A percentile compares a stretch with the other conserved stretches of the same genome.
These are phyloP conservation scores for Neosalanx taihuensis DNA, from an alignment of 2,797 vertebrate genomes.

Conservation along the genomic window DNA sequence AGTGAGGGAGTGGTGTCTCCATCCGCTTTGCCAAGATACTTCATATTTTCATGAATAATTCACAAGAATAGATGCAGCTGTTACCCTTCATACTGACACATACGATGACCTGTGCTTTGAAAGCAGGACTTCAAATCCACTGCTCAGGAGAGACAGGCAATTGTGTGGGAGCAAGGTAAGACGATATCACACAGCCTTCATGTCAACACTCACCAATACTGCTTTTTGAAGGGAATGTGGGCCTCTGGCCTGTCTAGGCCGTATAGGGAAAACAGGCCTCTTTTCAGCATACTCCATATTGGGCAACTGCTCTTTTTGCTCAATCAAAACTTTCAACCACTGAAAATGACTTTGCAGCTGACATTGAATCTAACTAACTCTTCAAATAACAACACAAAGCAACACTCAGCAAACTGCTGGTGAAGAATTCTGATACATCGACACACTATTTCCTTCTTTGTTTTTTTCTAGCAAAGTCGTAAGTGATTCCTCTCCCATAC, in stretches of 20 bases:
- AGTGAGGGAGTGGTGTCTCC: conserved; percentile 1
- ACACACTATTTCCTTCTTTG: conserved; percentile 7
- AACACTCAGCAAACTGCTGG: conserved; percentile 41
- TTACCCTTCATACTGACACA: conserved; percentile 9
- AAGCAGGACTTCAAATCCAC: conserved; percentile 1
- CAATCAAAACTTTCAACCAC: conserved; percentile 37
- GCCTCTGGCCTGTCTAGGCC: conserved; percentile 59
- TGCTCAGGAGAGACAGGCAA: conserved; percentile 46
- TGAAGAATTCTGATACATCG: conserved; percentile 19
- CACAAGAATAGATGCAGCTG: background rate
- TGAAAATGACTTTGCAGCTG: conserved; percentile 32
- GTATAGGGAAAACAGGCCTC: conserved; percentile 62
- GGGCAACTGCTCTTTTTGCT: conserved; percentile 36
- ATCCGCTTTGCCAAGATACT: background rate
- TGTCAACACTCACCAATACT: conserved; percentile 68
- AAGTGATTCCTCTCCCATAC: background rate
- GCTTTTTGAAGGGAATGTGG: conserved; percentile 63
- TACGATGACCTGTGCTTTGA: conserved; percentile 5
- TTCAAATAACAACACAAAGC: conserved; percentile 29
- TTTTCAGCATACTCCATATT: conserved; percentile 54
- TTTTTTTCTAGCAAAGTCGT: background rate
- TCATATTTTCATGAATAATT: conserved; percentile 15
- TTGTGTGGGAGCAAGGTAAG: conserved; percentile 59
- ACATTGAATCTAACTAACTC: conserved; percentile 35
- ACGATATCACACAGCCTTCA: conserved; percentile 60